Evolutionary conservation across 2,797 vertebrate species (phyloP), one percentile per base, ranked within the genome.

Genomic region (Megalops cyprinoides): DNA sequence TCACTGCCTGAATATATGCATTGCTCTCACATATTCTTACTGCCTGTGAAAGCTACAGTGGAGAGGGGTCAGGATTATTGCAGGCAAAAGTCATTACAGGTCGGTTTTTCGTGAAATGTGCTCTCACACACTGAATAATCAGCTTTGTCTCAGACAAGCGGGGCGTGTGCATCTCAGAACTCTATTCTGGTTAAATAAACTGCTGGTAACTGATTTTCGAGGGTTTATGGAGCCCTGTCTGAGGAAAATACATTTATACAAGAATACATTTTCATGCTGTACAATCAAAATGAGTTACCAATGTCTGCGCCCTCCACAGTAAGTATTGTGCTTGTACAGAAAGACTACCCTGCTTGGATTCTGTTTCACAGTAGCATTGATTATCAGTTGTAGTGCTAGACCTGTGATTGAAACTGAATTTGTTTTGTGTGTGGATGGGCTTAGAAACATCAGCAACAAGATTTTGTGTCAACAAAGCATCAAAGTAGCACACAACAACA

Each of bases 401-500:
- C 42, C 49, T 60, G 18, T 46, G 53, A 28, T 37, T 74, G 6
- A 74, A 34, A 39, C 28, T 76, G 74, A 76, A 76, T 31, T 56
- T 34, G 18, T 48, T 80, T 65, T 51, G 58, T 42, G 39, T 23
- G 37, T 81, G 58, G 74, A 65, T 51, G 46, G 74, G 56, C 44
- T 28, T 37, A 12, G 25, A 71, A 67, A 42, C 69, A 42, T 53
- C 73, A 46, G 65, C 46, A 48, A 49, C 53, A 62, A 39, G 74
- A 37, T 34, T 80, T 46, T 39, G 51, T 51, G 48, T 58, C 44
- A 82, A 79, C 62, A 10, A 77, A 82, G 67, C 77, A 76, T 84
- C 74, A 82, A 77, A 80, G 86, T 60, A 83, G 76, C 75, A 82
- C 76, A 82, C 51, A 74, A 86, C 71, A 51, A 82, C 73, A 80